Percentiles rank a stretch among this genome's conserved stretches.
Conservation (phyloP, 1,140 invertebrate species). For the Drosophila hydei region DNA sequence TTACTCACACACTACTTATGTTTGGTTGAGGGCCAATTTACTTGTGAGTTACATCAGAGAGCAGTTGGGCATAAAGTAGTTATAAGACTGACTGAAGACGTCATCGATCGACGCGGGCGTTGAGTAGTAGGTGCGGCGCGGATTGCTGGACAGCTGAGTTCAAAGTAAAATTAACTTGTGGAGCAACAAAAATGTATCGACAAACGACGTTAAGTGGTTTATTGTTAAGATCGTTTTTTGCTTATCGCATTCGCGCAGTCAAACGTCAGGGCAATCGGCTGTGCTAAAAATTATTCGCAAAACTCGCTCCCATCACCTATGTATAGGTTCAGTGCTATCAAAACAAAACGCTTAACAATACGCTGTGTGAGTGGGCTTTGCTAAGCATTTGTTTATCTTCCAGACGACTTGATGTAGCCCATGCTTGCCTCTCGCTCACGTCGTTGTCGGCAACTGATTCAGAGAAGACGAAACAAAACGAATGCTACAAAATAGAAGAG, state of each 20-base stretch:
- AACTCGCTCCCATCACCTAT: constrained; percentile 50
- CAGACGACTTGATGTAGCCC: constrained; percentile 4
- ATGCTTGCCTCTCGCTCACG: constrained; percentile 13
- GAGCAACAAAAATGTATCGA: constrained; percentile 25
- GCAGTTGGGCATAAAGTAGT: constrained; percentile 5
- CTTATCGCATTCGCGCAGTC: constrained; percentile 35
- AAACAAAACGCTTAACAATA: constrained; percentile 14
- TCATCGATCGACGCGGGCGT: constrained; percentile 44
- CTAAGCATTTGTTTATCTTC: constrained; percentile 47
- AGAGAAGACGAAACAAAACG: constrained; percentile 4
- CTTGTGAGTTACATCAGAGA: constrained; percentile 59
- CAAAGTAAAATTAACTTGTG: constrained; percentile 11
- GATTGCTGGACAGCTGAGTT: constrained; percentile 8
- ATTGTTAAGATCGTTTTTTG: constrained; percentile 35
- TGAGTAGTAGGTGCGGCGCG: constrained; percentile 1
- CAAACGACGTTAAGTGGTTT: constrained; percentile 4
- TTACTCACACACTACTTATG: constrained; percentile 39
- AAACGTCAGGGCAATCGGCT: constrained; percentile 28
- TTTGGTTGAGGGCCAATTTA: constrained; percentile 36
- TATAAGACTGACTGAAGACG: constrained; percentile 29
- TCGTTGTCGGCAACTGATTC: constrained; percentile 21
- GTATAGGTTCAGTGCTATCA: constrained; percentile 33
- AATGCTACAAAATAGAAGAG: constrained; percentile 27
- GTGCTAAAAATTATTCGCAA: constrained; percentile 43
- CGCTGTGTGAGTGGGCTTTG: constrained; percentile 1